Conservation (phyloP, 2,797 vertebrate species). For the Lacerta bilineata region DNA sequence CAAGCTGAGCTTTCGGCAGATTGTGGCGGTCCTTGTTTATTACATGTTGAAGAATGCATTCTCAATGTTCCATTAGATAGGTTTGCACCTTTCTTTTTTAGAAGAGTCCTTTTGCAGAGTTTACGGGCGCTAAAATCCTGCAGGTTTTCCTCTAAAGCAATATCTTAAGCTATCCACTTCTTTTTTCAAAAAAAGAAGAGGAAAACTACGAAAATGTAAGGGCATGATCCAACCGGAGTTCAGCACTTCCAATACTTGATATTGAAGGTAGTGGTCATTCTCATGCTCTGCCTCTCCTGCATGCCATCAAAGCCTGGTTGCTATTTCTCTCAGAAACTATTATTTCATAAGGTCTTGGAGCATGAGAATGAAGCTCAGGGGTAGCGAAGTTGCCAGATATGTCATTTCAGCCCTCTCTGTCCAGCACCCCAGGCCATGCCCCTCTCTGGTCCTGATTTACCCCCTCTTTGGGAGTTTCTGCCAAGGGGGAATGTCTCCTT, state of each 20-base stretch:
- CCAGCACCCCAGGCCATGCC: no score
- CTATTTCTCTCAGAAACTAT: neutral
- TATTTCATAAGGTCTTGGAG: neutral
- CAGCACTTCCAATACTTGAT: neutral
- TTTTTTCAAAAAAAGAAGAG: neutral
- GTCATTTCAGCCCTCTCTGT: no score
- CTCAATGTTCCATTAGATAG: conserved; percentile 46
- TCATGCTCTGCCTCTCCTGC: neutral
- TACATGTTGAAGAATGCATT: conserved; percentile 10
- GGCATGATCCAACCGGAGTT: neutral
- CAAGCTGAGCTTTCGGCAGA: conserved; percentile 5
- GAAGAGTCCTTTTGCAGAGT: conserved; percentile 54
- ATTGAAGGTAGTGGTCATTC: neutral
- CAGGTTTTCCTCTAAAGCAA: conserved; percentile 72
- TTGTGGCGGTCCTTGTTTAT: neutral
- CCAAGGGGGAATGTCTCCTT: no score
- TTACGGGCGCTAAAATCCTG: conserved; percentile 53
- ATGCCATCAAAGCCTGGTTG: neutral
- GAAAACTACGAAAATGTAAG: neutral
- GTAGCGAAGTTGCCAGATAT: no score
- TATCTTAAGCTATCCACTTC: conserved; percentile 61
- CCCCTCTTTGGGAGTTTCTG: no score
- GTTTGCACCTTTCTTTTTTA: conserved; percentile 54
- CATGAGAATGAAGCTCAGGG: neutral
- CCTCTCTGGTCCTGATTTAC: no score